These are phyloP conservation scores for Loripinus fragilis DNA, from an alignment of 2,888 invertebrate genomes.

Conservation along the genomic window DNA sequence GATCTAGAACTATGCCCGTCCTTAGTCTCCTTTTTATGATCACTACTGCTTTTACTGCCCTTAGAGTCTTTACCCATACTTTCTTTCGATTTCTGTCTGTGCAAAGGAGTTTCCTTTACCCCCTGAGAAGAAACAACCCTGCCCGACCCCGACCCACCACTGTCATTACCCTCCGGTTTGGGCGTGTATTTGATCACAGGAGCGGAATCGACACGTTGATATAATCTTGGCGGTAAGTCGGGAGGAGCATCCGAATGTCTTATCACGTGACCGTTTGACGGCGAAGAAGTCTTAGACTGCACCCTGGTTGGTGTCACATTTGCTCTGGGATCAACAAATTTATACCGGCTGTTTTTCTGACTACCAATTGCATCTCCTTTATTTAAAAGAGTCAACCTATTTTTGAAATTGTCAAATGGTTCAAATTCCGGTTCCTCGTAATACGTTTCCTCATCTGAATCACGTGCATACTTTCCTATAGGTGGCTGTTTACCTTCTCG, in stretches of 20 bases:
- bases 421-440: conserved; percentile 82
- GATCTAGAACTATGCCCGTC: conserved; percentile 49
- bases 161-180: conserved; percentile 6
- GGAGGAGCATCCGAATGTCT: conserved; percentile 46
- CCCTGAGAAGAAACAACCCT: conserved; percentile 9
- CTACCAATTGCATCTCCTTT: conserved; percentile 65
- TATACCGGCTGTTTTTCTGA: conserved; percentile 65
- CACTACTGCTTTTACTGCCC: conserved; percentile 52
- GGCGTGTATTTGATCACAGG: conserved; percentile 47
- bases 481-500: conserved; percentile 95
- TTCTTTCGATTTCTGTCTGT: conserved; percentile 42
- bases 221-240: conserved; percentile 62
- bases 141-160: conserved; percentile 33
- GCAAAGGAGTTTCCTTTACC: conserved; percentile 10
- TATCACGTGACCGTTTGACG: conserved; percentile 33
- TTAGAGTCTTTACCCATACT: conserved; percentile 50
- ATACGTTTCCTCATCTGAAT: conserved; percentile 81
- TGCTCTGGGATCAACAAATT: conserved; percentile 65
- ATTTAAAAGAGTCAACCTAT: conserved; percentile 70
- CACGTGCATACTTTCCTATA: conserved; percentile 75
- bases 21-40: conserved; percentile 31
- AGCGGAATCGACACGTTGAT: conserved; percentile 61
- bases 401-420: conserved; percentile 75
- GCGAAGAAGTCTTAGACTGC: conserved; percentile 13
- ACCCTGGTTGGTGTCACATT: conserved; percentile 40